phyloP scores from a whole-genome alignment of 2,888 invertebrate species.

The Megalurothrips usitatus region DNA sequence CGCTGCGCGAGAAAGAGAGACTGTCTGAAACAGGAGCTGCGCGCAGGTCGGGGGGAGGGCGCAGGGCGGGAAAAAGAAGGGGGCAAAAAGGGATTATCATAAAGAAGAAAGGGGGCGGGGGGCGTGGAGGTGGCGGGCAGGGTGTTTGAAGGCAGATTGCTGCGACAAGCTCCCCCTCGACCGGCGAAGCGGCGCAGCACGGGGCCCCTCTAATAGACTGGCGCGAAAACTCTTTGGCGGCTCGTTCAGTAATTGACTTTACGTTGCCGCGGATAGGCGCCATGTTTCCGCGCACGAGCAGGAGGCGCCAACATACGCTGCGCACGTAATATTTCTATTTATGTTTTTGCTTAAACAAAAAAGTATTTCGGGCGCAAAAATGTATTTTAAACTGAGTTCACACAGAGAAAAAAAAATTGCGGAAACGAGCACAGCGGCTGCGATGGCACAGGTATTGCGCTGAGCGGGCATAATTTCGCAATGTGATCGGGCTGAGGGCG shows the following conservation, averaged over 20 bases:
- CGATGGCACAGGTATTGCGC: too few species aligned
- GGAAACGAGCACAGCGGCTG: too few species aligned
- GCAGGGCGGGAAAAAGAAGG: slow-evolving; percentile 28
- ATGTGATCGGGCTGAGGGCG: too few species aligned
- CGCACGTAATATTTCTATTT: too few species aligned
- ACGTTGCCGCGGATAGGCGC: background rate
- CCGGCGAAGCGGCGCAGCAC: background rate
- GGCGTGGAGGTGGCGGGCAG: slow-evolving; percentile 8
- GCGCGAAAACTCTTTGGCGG: background rate
- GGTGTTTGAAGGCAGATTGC: slow-evolving; percentile 13
- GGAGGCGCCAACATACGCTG: too few species aligned
- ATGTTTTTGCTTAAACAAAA: too few species aligned
- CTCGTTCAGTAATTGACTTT: slow-evolving; percentile 20
- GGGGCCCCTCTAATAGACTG: slow-evolving; percentile 7
- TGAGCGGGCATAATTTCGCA: too few species aligned
- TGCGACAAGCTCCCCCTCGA: background rate
- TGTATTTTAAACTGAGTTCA: too few species aligned
- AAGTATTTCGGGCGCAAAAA: too few species aligned
- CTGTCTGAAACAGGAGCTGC: background rate
- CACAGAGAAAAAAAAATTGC: too few species aligned
- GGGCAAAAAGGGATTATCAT: slow-evolving; percentile 27
- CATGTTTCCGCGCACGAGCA: background rate
- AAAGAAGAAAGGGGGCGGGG: slow-evolving; percentile 28
- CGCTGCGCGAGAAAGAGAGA: background rate
- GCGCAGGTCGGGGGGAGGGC: background rate